Evolutionary conservation across 1,140 invertebrate genomes (phyloP), one percentile per base, ranked within the genome.

Genomic region (Drosophila quadrilineata): DNA sequence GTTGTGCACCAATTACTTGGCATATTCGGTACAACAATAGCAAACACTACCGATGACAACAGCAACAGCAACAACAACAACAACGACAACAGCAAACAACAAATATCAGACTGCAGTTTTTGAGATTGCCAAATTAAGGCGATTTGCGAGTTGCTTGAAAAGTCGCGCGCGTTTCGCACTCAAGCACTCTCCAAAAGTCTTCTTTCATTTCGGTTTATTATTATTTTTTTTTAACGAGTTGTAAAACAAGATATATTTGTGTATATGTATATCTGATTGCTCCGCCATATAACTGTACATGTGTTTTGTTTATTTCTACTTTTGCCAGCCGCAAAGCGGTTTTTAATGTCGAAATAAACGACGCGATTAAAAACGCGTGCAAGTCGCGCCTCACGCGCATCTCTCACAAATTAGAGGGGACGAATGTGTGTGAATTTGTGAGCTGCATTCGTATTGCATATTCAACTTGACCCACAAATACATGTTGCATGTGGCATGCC

Each of bases 381-480:
- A 60, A 80, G 29, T 65, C 68, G 76, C 76, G 29, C 50, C 66
- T 67, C 53, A 41, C 31, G 24, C 17, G 60, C 29, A 50, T 31
- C 38, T 29, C 8, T 31, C 2, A 77, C 60, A n/a, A n/a, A n/a
- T n/a, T n/a, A n/a, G n/a, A n/a, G n/a, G n/a, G n/a, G n/a, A n/a
- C 43, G 10, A 49, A 49, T 52, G 52, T 40, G 60, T 33, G 77
- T 40, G 58, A 70, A 80, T 75, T 56, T 57, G 40, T 56, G 69
- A 48, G 50, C 35, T 50, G 56, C 52, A 56, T 49, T 79, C 57
- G 17, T 49, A 60, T 54, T 73, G 77, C 79, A 77, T 84, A 79
- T 84, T 84, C 74, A 84, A 84, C 77, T 84, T 84, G 77, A 84
- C 77, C 77, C 79, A 84, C 79, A 84, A 74, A 8, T 26, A 10